Evolutionary conservation across 92 coral and sea anemone genomes (phyloP).

Genomic region (Virgularia gustaviana): DNA sequence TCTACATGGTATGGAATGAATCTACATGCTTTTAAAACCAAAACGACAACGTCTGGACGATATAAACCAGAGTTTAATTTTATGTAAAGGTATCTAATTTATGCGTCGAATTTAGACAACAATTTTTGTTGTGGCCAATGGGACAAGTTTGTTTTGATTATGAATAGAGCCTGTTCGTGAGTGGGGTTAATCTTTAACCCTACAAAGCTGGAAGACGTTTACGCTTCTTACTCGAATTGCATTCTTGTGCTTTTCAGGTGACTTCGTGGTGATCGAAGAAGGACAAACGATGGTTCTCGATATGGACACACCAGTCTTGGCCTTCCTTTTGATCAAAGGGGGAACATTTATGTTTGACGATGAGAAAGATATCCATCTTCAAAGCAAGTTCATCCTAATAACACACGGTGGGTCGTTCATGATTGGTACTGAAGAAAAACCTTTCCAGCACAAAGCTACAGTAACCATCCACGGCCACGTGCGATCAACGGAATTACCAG

Average conservation of each 20-base stretch:
- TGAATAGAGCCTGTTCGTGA: too few species aligned
- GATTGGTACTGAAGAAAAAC: constrained; percentile 71
- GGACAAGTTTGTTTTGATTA: too few species aligned
- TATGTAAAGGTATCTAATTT: too few species aligned
- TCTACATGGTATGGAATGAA: too few species aligned
- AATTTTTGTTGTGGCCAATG: too few species aligned
- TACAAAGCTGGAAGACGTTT: too few species aligned
- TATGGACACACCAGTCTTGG: constrained; percentile 51
- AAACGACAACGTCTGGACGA: too few species aligned
- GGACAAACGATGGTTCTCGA: constrained; percentile 83
- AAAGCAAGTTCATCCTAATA: constrained; percentile 71
- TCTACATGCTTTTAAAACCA: too few species aligned
- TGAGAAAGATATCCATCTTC: constrained; percentile 71
- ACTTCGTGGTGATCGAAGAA: constrained; percentile 57
- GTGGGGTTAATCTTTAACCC: too few species aligned
- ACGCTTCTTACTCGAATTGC: neutral
- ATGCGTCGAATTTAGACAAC: too few species aligned
- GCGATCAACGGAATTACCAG: constrained; percentile 63
- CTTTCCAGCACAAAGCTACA: constrained; percentile 80
- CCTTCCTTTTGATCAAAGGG: constrained; percentile 61
- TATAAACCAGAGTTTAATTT: neutral
- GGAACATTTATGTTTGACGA: constrained; percentile 76
- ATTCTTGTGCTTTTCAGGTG: constrained; percentile 37
- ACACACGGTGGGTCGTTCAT: constrained; percentile 76
- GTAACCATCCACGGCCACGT: constrained; percentile 71